Percentiles rank a stretch among this genome's conserved stretches.
phyloP scores from a whole-genome alignment of 2,113 vertebrate species.

The Empidonax traillii region DNA sequence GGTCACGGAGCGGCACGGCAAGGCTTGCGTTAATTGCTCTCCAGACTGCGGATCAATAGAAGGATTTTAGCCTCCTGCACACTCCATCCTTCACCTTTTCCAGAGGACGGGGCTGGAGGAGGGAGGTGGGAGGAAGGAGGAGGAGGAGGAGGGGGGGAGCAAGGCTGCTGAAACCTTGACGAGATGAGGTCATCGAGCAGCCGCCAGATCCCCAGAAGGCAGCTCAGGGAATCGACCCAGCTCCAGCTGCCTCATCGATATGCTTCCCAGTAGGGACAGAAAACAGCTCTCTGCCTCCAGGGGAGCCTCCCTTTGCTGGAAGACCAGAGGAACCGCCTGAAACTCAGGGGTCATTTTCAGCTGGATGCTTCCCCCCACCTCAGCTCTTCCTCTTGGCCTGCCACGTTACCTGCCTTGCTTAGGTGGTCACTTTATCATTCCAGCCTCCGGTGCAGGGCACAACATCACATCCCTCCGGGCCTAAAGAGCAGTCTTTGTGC shows the following conservation, averaged over 20 bases:
- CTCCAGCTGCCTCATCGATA: slow-evolving; percentile 7
- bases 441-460: fast-evolving
- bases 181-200: slow-evolving; percentile 60
- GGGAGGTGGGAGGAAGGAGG: neutral
- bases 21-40: slow-evolving; percentile 64
- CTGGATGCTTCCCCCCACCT: neutral
- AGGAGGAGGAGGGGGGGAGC: neutral
- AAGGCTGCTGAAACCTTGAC: slow-evolving; percentile 38
- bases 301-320: neutral
- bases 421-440: fast-evolving
- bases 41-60: slow-evolving; percentile 57
- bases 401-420: fast-evolving
- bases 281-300: neutral
- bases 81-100: slow-evolving; percentile 65
- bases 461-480: fast-evolving
- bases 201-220: slow-evolving; percentile 33
- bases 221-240: slow-evolving; percentile 41
- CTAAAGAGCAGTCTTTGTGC: neutral
- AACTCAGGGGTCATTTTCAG: neutral
- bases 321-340: neutral
- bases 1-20: neutral
- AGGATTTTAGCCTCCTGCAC: slow-evolving; percentile 69
- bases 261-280: neutral
- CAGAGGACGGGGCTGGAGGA: slow-evolving; percentile 19
- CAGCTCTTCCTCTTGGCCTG: neutral